These are phyloP conservation scores for Melitaea athalia DNA, from an alignment of 2,888 invertebrate genomes.

Conservation along the genomic window DNA sequence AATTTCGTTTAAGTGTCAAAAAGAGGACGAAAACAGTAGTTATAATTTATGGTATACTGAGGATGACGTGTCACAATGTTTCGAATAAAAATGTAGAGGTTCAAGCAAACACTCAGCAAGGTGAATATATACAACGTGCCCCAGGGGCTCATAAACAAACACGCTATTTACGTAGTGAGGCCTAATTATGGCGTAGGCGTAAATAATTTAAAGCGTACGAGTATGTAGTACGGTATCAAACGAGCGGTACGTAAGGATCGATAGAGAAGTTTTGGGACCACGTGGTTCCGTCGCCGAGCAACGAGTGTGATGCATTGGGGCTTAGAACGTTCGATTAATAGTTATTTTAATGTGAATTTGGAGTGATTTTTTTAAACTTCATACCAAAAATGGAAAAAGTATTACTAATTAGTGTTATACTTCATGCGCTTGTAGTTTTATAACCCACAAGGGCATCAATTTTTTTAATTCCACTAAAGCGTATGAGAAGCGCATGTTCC, in stretches of 20 bases:
- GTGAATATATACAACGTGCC: slow-evolving; percentile 21
- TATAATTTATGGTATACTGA: not conserved
- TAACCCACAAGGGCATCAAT: too few relatives aligned
- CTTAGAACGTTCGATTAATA: slow-evolving; percentile 16
- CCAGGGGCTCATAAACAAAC: slow-evolving; percentile 38
- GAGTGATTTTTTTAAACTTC: too few relatives aligned
- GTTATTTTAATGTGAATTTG: too few relatives aligned
- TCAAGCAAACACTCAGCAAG: slow-evolving; percentile 12
- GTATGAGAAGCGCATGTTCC: too few relatives aligned
- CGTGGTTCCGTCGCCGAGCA: slow-evolving; percentile 51
- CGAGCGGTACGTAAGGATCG: slow-evolving; percentile 45
- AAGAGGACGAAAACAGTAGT: not conserved
- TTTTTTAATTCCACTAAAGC: too few relatives aligned
- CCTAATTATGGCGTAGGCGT: slow-evolving; percentile 57
- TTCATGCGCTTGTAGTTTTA: too few relatives aligned
- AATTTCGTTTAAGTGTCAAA: too few relatives aligned
- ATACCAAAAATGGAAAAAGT: too few relatives aligned
- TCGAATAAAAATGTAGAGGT: not conserved
- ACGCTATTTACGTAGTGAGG: slow-evolving; percentile 46
- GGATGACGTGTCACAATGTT: not conserved
- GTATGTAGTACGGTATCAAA: slow-evolving; percentile 17
- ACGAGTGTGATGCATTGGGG: slow-evolving; percentile 42
- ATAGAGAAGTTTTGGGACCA: slow-evolving; percentile 54
- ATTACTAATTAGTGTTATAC: too few relatives aligned
- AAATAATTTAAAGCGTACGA: slow-evolving; percentile 54